These are phyloP conservation scores for Centropyge bicolor DNA, from an alignment of 2,797 vertebrate genomes.

Conservation along the genomic window DNA sequence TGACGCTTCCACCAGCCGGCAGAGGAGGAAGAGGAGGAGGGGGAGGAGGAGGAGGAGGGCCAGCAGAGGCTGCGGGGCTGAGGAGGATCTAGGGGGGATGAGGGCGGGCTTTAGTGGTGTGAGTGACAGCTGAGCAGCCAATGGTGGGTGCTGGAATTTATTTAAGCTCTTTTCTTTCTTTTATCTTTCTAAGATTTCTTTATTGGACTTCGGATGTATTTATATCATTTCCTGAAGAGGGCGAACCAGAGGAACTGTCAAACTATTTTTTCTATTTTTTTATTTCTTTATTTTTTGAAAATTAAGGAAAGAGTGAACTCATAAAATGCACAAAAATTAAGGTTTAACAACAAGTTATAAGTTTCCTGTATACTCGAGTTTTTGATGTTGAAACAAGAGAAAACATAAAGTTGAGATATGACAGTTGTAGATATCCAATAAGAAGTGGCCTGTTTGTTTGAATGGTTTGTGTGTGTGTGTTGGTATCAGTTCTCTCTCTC, in stretches of 20 bases:
- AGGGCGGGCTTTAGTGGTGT: slow-evolving; percentile 68
- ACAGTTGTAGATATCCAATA: not conserved
- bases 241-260: not conserved
- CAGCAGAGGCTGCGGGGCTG: slow-evolving; percentile 48
- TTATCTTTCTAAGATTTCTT: not conserved
- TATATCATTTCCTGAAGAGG: too few species aligned
- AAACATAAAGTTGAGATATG: slow-evolving; percentile 9
- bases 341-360: not conserved
- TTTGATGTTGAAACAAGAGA: not conserved
- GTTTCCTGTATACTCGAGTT: too few species aligned
- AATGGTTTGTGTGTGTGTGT: not conserved
- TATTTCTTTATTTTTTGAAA: not conserved
- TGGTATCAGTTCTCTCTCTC: not conserved
- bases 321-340: not conserved
- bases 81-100: slow-evolving; percentile 35
- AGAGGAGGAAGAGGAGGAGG: slow-evolving; percentile 52
- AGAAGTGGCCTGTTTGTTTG: not conserved
- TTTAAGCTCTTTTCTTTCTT: not conserved
- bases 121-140: slow-evolving; percentile 75
- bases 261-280: not conserved
- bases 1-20: slow-evolving; percentile 70
- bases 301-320: not conserved
- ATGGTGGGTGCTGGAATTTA: slow-evolving; percentile 56
- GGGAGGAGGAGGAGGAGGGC: slow-evolving; percentile 42
- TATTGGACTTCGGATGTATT: not conserved